Conservation (phyloP, 2,797 vertebrate species). For the Pogoniulus pusillus region DNA sequence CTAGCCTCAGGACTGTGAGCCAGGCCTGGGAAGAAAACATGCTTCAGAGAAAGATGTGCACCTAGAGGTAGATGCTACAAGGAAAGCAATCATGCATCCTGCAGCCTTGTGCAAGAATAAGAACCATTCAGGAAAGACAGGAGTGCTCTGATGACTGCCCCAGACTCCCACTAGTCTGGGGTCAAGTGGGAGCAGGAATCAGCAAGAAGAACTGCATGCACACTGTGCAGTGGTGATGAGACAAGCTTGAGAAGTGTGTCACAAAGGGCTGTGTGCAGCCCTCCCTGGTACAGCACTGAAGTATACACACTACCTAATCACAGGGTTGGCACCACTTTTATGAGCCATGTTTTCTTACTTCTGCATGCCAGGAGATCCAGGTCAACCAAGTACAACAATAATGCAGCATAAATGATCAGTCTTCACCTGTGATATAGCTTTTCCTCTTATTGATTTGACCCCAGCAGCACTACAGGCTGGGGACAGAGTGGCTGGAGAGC, state of each 20-base stretch:
- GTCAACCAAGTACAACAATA: not conserved
- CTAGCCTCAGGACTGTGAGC: not conserved
- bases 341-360: not conserved
- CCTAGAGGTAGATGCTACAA: not conserved
- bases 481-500: too few relatives aligned
- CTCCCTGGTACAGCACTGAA: not conserved
- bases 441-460: not conserved
- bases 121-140: not conserved
- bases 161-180: not conserved
- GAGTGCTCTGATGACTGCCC: not conserved
- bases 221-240: not conserved
- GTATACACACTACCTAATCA: not conserved
- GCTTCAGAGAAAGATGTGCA: not conserved
- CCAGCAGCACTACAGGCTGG: too few relatives aligned
- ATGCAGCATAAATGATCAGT: not conserved
- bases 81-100: not conserved
- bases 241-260: not conserved
- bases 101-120: not conserved
- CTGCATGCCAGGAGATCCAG: not conserved
- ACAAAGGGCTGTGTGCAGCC: not conserved
- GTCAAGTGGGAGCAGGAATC: not conserved
- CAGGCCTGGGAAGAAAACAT: not conserved
- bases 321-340: not conserved
- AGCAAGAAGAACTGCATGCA: not conserved
- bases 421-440: not conserved